Base-by-base conservation (phyloP, 2,888 invertebrate species). In the Ectemnius cavifrons region DNA sequence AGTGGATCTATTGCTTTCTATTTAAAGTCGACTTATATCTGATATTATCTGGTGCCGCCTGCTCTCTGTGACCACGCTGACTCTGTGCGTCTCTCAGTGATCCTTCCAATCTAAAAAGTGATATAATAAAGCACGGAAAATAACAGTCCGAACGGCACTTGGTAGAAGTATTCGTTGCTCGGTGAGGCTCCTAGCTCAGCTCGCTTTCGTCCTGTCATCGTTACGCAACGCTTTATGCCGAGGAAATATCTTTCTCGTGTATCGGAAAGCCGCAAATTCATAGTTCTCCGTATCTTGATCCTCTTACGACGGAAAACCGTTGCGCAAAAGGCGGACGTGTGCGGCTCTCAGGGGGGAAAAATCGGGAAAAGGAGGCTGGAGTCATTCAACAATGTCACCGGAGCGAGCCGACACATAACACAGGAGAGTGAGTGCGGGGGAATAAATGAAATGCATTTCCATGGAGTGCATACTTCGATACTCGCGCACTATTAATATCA, bases 401-500 rank as follows among this genome's bases (percentile, higher is more conserved):
- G 60, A 68, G 28, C 62, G 8, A 11, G 11, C 8, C 37, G 37
- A 1, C 8, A 11, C 37, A 11, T 6, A 37, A 37, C 6, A 4
- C 5, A 11, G 37, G 37, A 37, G 37, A 16, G 52, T 27, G 78
- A 70, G 65, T 64, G 83, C 85, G 84, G 83, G 85, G 84, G 82
- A 87, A 89, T 84, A 89, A 90, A 90, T 90, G 87, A 89, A 90
- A 90, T 89, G 89, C 88, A 90, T 89, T 89, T 89, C 84, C 88
- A 88, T 85, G 82, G 83, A 86, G 85, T 87, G 87, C 86, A 87
- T 86, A 88, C 84, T 86, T 87, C 85, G 88, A 88, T 88, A 88
- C 86, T 85, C 77, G 84, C 80, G 79, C 79, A 88, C 91, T 91
- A 91, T 91, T 91, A 91, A 91, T 91, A 91, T 88, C 84, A 83